Conservation (phyloP, 1,140 invertebrate species). For the Philotrypesis tridentata region DNA sequence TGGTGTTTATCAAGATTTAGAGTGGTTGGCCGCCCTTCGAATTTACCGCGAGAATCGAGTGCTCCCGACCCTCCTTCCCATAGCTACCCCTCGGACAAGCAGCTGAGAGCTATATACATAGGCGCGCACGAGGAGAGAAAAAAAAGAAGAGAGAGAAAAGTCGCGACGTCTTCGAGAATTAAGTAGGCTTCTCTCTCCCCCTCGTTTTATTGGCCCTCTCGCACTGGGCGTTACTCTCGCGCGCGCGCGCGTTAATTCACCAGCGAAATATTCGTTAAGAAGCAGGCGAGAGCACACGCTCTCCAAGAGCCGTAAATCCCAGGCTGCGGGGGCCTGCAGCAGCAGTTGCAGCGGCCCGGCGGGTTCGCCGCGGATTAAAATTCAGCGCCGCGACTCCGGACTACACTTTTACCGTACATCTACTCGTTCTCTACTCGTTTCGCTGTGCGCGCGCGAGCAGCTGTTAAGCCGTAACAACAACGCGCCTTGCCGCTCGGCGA, state of each 20-base stretch:
- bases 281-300: no score
- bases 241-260: neutral
- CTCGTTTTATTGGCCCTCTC: slow-evolving; percentile 11
- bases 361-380: slow-evolving; percentile 27
- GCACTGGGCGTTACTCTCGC: neutral
- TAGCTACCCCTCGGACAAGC: neutral
- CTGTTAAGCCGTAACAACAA: no score
- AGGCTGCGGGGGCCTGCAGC: no score
- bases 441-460: no score
- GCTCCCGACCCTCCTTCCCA: neutral
- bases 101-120: neutral
- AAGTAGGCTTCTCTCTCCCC: slow-evolving; percentile 33
- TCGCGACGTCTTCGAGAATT: slow-evolving; percentile 42
- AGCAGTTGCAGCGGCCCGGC: no score
- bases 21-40: slow-evolving; percentile 44
- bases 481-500: no score
- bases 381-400: slow-evolving; percentile 1
- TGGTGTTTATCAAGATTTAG: slow-evolving; percentile 50
- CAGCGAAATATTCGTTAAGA: neutral
- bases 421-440: no score
- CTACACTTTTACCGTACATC: neutral
- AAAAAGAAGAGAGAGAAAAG: slow-evolving; percentile 20
- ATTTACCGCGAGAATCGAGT: slow-evolving; percentile 53
- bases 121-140: neutral
- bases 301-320: no score